Evolutionary conservation across 1,140 invertebrate genomes (phyloP), one percentile per base, ranked within the genome.

Genomic region (Caenorhabditis briggsae): DNA sequence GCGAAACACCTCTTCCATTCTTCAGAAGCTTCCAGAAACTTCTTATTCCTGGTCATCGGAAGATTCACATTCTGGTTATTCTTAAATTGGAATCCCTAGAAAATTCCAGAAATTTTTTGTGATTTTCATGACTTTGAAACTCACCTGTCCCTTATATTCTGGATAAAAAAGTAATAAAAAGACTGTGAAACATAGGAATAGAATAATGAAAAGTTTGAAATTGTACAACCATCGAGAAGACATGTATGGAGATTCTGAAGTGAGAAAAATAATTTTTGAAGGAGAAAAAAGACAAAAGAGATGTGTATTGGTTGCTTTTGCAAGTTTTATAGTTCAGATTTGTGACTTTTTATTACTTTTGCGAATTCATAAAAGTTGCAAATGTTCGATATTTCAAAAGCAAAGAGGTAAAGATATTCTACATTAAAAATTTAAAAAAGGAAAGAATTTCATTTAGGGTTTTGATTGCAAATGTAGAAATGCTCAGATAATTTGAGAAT

Each of bases 141-240:
- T 70, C 64, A 70, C 64, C 23, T 61, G 23, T 20, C 56, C 56
- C 18, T 43, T 70, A 46, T 70, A 70, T 8, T 70, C 64, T 18
- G 64, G 64, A 70, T 70, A 70, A n/a, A 70, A 70, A 5, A 70
- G 16, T 33, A 70, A 18, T 12, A 70, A 70, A 23, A 70, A 46
- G 1, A 70, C n/a, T 16, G 64, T 70, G 33, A 70, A 70, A n/a
- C 64, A 70, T 0, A 46, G 11, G 16, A 70, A 70, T 43, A 70
- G 64, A 46, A 70, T 70, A 8, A 70, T 70, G 64, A 70, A 70
- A 7, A 70, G 8, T 18, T 70, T 70, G 64, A 70, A 6, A n/a
- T 70, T 70, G 16, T 70, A 3, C 33, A 70, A 6, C 64, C 64
- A 70, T 46, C 64, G 8, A 18, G 64, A 43, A 16, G 64, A 18